A percentile compares a stretch with the other conserved stretches of the same genome.
These are phyloP conservation scores for Lydus trimaculatus DNA, from an alignment of 2,888 invertebrate genomes.

Conservation along the genomic window DNA sequence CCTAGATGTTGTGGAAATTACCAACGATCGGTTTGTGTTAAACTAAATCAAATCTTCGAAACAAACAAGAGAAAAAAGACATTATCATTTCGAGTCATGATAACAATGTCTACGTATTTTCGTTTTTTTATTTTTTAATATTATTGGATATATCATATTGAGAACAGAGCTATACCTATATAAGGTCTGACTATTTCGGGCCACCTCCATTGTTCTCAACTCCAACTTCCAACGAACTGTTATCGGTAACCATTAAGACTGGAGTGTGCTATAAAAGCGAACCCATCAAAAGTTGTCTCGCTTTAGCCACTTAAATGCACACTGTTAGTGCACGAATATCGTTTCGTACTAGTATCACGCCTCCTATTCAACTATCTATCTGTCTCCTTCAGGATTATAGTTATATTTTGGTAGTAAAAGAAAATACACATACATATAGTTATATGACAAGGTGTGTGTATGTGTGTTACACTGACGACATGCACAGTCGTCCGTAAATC, in stretches of 20 bases:
- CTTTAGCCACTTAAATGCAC: conserved; percentile 54
- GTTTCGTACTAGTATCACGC: conserved; percentile 10
- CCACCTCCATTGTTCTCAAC: conserved; percentile 4
- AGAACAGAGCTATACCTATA: background rate
- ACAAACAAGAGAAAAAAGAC: conserved; percentile 5
- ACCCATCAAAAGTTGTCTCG: conserved; percentile 57
- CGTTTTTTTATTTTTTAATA: background rate
- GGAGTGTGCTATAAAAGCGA: conserved; percentile 55
- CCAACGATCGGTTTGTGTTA: conserved; percentile 7
- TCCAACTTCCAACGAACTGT: conserved; percentile 34
- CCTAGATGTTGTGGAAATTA: conserved; percentile 30
- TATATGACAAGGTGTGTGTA: background rate
- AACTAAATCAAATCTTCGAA: background rate
- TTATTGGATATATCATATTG: background rate
- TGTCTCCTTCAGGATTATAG: conserved; percentile 5
- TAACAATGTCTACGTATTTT: background rate
- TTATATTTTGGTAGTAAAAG: conserved; percentile 2
- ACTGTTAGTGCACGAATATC: conserved; percentile 38
- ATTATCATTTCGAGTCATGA: background rate
- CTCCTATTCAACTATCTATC: conserved; percentile 1
- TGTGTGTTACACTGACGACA: conserved; percentile 20
- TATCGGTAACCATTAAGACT: conserved; percentile 53
- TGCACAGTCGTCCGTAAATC: conserved; percentile 34
- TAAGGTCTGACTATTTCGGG: background rate
- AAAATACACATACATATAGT: background rate